phyloP scores from a whole-genome alignment of 2,888 invertebrate species.

The Orthosia incerta region DNA sequence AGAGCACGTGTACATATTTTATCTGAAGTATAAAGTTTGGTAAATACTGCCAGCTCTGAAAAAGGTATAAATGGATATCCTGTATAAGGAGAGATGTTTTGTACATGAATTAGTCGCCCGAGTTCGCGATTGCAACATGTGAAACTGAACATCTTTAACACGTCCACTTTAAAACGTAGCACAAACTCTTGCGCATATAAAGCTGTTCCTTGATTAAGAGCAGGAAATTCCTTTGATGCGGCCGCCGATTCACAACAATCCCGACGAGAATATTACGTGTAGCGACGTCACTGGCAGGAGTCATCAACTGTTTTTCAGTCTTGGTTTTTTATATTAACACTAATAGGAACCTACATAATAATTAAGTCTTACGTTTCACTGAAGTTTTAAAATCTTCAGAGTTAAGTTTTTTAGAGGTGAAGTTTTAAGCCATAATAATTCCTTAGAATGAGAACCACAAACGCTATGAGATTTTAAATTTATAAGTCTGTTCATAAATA shows the following conservation, averaged over 20 bases:
- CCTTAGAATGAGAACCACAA: too few relatives aligned
- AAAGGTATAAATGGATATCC: slow-evolving; percentile 42
- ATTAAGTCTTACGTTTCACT: background rate
- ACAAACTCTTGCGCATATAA: slow-evolving; percentile 79
- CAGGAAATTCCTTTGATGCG: slow-evolving; percentile 88
- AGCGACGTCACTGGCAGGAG: slow-evolving; percentile 77
- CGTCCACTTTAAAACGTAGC: slow-evolving; percentile 75
- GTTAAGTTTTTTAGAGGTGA: background rate
- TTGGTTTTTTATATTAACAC: background rate
- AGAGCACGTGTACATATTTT: slow-evolving; percentile 24
- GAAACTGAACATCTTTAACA: slow-evolving; percentile 73
- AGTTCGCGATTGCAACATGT: slow-evolving; percentile 64
- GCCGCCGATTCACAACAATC: slow-evolving; percentile 83
- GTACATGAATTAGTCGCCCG: slow-evolving; percentile 52
- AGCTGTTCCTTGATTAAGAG: slow-evolving; percentile 82
- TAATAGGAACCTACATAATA: background rate
- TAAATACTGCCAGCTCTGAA: slow-evolving; percentile 41
- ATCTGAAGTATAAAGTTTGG: slow-evolving; percentile 28
- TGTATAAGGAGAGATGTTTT: slow-evolving; percentile 29
- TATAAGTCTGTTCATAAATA: background rate
- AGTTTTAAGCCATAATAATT: background rate
- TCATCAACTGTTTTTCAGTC: slow-evolving; percentile 64
- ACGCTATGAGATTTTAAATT: background rate
- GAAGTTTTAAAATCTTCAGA: background rate
- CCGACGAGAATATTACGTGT: slow-evolving; percentile 82